Conservation (phyloP, 2,888 invertebrate genomes). For the Sycophila texana region DNA sequence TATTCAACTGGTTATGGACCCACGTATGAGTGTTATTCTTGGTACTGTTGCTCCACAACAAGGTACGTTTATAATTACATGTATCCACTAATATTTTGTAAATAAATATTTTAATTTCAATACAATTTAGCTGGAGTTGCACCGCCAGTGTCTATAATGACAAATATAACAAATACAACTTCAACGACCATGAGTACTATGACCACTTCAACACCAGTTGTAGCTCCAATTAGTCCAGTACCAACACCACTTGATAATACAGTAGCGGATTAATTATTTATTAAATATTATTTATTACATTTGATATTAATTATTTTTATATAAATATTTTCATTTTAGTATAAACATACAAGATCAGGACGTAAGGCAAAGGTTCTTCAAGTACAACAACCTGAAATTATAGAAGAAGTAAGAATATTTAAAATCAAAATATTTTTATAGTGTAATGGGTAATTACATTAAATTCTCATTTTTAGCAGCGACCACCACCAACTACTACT, state of each 20-base stretch:
- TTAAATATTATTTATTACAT: background rate
- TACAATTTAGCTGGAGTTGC: conserved; percentile 33
- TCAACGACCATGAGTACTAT: conserved; percentile 59
- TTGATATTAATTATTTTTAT: background rate
- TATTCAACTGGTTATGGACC: conserved; percentile 78
- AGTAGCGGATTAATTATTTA: conserved; percentile 57
- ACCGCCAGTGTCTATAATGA: conserved; percentile 46
- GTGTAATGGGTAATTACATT: background rate
- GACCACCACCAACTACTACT: conserved; percentile 35
- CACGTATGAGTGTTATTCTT: conserved; percentile 75
- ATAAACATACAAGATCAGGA: conserved; percentile 64
- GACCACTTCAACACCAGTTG: conserved; percentile 59
- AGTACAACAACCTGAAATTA: conserved; percentile 66
- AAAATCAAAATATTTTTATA: background rate
- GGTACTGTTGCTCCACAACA: conserved; percentile 72
- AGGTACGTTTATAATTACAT: conserved; percentile 54
- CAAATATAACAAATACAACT: conserved; percentile 55
- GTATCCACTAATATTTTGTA: conserved; percentile 47
- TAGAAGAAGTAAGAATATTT: conserved; percentile 66
- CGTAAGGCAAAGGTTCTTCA: conserved; percentile 66
- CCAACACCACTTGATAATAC: conserved; percentile 61
- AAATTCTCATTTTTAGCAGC: conserved; percentile 30
- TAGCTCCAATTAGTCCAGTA: conserved; percentile 59
- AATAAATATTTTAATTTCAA: conserved; percentile 31
- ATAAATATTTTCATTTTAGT: conserved; percentile 58